Conservation (phyloP, 2,797 vertebrate species). For the Meriones psammophilus region DNA sequence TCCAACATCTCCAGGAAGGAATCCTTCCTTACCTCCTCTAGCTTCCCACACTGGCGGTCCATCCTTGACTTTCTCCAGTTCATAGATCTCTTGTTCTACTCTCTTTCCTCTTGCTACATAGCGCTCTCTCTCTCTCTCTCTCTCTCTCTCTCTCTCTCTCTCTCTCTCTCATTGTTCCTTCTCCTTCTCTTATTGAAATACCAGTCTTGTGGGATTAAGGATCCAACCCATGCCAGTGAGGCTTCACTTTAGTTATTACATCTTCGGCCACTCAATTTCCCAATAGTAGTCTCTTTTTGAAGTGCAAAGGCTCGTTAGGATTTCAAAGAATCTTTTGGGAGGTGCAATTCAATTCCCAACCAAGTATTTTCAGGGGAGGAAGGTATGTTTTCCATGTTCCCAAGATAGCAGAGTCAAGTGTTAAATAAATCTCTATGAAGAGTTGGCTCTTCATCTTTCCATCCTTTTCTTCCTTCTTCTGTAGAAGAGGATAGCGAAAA, state of each 20-base stretch:
- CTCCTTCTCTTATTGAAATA: slow-evolving; percentile 2
- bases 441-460: neutral
- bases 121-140: neutral
- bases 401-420: neutral
- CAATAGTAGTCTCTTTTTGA: neutral
- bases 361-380: neutral
- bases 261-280: neutral
- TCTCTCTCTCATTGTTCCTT: neutral
- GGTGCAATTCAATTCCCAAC: neutral
- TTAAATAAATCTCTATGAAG: neutral
- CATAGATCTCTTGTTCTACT: neutral
- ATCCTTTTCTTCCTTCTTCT: neutral
- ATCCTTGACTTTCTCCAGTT: neutral
- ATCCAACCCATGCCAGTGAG: neutral
- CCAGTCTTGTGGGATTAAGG: neutral
- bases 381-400: neutral
- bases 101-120: neutral
- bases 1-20: neutral
- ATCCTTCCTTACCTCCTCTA: neutral
- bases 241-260: neutral
- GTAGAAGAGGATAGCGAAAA: neutral
- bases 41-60: neutral
- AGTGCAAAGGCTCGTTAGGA: neutral
- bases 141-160: no score
- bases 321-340: neutral